These are phyloP conservation scores for Spodoptera frugiperda DNA, from an alignment of 1,140 invertebrate genomes.

Conservation along the genomic window DNA sequence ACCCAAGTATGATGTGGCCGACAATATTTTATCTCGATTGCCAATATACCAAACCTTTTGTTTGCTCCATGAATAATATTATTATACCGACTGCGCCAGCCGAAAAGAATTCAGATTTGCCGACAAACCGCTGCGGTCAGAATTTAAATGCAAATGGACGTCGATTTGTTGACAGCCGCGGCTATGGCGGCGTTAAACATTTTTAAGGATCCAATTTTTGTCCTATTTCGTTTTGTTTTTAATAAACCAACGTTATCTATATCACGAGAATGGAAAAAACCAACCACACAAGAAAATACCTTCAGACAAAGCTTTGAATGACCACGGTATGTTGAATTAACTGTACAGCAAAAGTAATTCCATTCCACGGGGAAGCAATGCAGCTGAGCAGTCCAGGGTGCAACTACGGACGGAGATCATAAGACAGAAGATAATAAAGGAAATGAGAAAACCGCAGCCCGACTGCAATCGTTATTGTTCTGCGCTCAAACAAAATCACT, in stretches of 20 bases:
- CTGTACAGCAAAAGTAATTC: constrained; percentile 19
- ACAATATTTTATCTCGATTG: constrained; percentile 45
- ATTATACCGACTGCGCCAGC: constrained; percentile 8
- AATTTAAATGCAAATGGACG: constrained; percentile 24
- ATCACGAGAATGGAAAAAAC: too few relatives aligned
- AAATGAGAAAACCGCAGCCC: constrained; percentile 48
- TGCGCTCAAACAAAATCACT: constrained; percentile 46
- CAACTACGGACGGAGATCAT: constrained; percentile 20
- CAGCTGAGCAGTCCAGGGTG: constrained; percentile 17
- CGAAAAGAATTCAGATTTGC: constrained; percentile 24
- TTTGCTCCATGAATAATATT: constrained; percentile 41
- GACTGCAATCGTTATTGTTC: constrained; percentile 34
- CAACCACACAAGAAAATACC: background rate
- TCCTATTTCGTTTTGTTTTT: background rate
- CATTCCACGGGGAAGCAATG: constrained; percentile 2
- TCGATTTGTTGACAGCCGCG: constrained; percentile 23
- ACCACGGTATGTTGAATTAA: constrained; percentile 2
- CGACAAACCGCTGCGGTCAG: constrained; percentile 24
- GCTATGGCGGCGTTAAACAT: background rate
- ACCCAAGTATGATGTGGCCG: constrained; percentile 18
- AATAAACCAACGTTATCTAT: background rate
- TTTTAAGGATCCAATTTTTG: constrained; percentile 10
- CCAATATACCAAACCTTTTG: constrained; percentile 49
- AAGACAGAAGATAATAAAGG: constrained; percentile 44
- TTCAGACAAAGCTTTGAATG: background rate